These are phyloP conservation scores for Catonia carolina DNA, from an alignment of 2,888 invertebrate genomes.

Conservation along the genomic window DNA sequence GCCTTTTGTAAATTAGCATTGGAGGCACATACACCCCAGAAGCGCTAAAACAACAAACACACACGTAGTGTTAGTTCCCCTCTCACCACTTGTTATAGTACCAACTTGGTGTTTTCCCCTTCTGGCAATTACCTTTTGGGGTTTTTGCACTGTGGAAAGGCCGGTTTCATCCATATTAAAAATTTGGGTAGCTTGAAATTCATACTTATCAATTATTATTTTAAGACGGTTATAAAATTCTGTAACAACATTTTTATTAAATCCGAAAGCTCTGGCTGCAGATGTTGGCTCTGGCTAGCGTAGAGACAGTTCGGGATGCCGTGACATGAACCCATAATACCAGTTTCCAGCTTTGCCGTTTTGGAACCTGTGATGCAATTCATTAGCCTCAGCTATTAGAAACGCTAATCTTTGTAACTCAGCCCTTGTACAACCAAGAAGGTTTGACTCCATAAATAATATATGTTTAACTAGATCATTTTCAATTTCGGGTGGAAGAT, in stretches of 20 bases:
- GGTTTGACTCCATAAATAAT: too few species aligned
- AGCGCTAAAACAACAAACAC: conserved; percentile 9
- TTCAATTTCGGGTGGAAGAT: too few species aligned
- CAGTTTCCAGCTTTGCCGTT: neutral
- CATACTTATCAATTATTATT: neutral
- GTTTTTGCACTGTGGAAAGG: too few species aligned
- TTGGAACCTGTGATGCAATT: too few species aligned
- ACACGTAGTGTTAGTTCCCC: conserved; percentile 6
- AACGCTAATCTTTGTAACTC: too few species aligned
- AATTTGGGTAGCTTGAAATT: conserved; percentile 3
- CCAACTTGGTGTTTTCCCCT: neutral
- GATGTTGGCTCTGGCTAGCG: conserved; percentile 5
- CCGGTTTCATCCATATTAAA: conserved; percentile 18
- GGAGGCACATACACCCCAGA: conserved; percentile 6
- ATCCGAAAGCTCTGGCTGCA: neutral
- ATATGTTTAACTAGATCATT: too few species aligned
- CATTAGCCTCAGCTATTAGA: too few species aligned
- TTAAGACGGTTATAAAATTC: neutral
- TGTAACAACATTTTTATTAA: conserved; percentile 4
- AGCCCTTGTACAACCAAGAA: too few species aligned
- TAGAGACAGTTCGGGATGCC: neutral
- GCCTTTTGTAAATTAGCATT: conserved; percentile 9
- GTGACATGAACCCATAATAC: conserved; percentile 6
- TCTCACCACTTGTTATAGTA: conserved; percentile 9
- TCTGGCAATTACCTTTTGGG: too few species aligned